These are phyloP conservation scores for Galleria mellonella DNA, from an alignment of 1,140 invertebrate genomes.

Conservation along the genomic window DNA sequence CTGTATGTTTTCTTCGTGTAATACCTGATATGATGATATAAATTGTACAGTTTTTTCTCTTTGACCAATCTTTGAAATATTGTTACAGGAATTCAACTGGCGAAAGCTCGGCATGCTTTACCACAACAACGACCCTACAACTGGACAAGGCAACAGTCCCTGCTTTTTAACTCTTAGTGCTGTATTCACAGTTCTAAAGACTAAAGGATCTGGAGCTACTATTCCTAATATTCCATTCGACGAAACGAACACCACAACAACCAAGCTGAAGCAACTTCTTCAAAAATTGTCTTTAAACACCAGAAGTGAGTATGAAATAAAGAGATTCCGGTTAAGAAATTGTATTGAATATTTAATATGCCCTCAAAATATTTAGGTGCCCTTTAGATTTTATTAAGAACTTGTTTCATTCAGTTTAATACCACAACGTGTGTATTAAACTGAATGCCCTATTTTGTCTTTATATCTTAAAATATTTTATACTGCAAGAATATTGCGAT, in stretches of 20 bases:
- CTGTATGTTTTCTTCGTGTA: too few relatives aligned
- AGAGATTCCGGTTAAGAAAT: too few relatives aligned
- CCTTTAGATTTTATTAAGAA: too few relatives aligned
- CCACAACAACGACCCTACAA: slow-evolving; percentile 78
- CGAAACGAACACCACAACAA: slow-evolving; percentile 47
- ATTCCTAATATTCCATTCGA: slow-evolving; percentile 60
- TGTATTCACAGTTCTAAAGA: slow-evolving; percentile 79
- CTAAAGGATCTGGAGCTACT: slow-evolving; percentile 65
- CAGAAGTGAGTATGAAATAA: slow-evolving; percentile 83
- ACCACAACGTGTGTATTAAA: too few relatives aligned
- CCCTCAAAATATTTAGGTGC: too few relatives aligned
- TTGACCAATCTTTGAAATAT: slow-evolving; percentile 4
- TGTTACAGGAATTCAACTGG: slow-evolving; percentile 83
- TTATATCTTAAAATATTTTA: too few relatives aligned
- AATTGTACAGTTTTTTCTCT: too few relatives aligned
- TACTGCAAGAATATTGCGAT: too few relatives aligned
- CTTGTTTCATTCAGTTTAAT: too few relatives aligned
- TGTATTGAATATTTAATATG: too few relatives aligned
- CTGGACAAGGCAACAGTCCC: slow-evolving; percentile 77
- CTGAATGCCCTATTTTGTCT: too few relatives aligned
- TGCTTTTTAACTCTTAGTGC: slow-evolving; percentile 84
- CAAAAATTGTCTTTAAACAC: slow-evolving; percentile 78
- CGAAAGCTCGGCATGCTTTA: slow-evolving; percentile 80
- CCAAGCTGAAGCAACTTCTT: slow-evolving; percentile 78
- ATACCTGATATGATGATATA: too few relatives aligned